Percentiles rank a stretch among this genome's conserved stretches.
These are phyloP conservation scores for Ia io DNA, from an alignment of 2,113 vertebrate genomes.

Conservation along the genomic window DNA sequence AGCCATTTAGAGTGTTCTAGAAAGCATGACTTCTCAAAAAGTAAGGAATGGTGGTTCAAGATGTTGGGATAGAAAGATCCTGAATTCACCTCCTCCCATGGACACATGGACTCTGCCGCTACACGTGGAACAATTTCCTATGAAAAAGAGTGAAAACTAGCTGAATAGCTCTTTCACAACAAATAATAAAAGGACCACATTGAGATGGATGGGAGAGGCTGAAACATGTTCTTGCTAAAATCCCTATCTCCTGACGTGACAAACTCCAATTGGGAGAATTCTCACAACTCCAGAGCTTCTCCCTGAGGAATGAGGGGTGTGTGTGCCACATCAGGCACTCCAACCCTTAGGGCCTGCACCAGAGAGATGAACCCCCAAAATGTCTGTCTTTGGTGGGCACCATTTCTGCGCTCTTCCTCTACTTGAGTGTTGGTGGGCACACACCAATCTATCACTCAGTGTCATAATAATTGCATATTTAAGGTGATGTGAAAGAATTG, in stretches of 20 bases:
- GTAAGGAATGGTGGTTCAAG: background rate
- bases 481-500: background rate
- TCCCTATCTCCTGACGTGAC: background rate
- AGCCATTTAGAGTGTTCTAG: background rate
- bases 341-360: too few relatives aligned
- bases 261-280: background rate
- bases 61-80: background rate
- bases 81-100: background rate
- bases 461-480: background rate
- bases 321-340: background rate
- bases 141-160: background rate
- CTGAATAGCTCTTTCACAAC: background rate
- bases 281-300: background rate
- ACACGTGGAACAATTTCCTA: background rate
- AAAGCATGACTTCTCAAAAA: constrained; percentile 24
- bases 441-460: background rate
- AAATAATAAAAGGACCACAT: background rate
- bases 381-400: too few relatives aligned
- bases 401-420: background rate
- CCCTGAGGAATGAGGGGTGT: background rate
- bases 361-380: background rate
- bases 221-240: background rate
- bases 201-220: too few relatives aligned
- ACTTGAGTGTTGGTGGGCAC: background rate
- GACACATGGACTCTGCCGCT: background rate